phyloP scores from a whole-genome alignment of 2,797 vertebrate species.

The Aeoliscus strigatus region DNA sequence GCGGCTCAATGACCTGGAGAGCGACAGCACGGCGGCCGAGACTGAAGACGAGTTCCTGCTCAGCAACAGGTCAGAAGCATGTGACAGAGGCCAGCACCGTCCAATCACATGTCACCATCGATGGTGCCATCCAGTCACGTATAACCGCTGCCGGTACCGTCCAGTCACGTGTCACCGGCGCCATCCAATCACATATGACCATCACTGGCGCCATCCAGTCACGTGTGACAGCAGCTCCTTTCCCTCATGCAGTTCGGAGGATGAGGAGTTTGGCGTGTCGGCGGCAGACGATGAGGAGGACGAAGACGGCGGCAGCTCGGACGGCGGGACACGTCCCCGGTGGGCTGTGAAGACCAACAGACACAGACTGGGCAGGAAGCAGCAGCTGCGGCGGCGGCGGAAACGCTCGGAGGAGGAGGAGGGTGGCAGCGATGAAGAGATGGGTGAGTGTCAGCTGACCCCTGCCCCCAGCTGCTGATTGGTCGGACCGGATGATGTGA shows the following conservation, averaged over 20 bases:
- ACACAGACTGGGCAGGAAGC: constrained; percentile 22
- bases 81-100: no score
- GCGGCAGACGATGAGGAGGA: constrained; percentile 87
- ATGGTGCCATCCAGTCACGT: no score
- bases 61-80: constrained; percentile 84
- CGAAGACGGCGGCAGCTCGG: constrained; percentile 80
- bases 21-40: constrained; percentile 92
- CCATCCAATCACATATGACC: no score
- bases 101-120: no score
- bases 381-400: constrained; percentile 59
- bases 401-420: constrained; percentile 88
- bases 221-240: no score
- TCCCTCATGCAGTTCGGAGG: constrained; percentile 79
- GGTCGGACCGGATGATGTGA: no score
- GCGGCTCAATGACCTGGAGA: constrained; percentile 93
- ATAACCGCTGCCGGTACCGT: no score
- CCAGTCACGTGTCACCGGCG: no score
- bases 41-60: constrained; percentile 96
- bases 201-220: no score
- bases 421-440: constrained; percentile 67
- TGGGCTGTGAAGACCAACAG: constrained; percentile 57
- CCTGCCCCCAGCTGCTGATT: no score
- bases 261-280: constrained; percentile 85
- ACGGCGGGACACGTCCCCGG: constrained; percentile 68
- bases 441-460: constrained; percentile 50